Conservation (phyloP, 1,140 invertebrate genomes). For the Lasioglossum baleicum region DNA sequence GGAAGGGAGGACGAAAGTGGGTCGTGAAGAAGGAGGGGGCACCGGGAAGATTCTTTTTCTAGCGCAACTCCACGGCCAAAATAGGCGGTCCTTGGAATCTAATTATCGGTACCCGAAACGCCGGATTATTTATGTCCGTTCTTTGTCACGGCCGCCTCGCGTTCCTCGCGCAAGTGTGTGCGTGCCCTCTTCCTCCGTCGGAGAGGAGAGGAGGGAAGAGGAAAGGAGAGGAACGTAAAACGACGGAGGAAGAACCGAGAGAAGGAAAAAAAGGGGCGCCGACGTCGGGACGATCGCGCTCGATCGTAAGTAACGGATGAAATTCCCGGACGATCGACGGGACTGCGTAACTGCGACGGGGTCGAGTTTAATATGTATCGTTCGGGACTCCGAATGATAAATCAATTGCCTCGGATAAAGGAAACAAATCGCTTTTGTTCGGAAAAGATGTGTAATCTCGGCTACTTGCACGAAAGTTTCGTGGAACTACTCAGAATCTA, state of each 20-base stretch:
- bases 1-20: constrained; percentile 43
- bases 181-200: constrained; percentile 11
- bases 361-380: too few species aligned
- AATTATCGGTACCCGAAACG: constrained; percentile 64
- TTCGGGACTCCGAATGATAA: too few species aligned
- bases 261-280: constrained; percentile 17
- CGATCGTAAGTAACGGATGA: constrained; percentile 35
- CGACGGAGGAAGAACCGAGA: background rate
- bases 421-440: too few species aligned
- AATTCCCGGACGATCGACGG: constrained; percentile 31
- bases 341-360: background rate
- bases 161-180: constrained; percentile 26
- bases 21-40: constrained; percentile 30
- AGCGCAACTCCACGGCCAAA: constrained; percentile 62
- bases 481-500: too few species aligned
- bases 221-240: background rate
- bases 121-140: constrained; percentile 59
- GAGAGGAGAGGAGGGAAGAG: background rate
- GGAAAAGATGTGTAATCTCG: too few species aligned
- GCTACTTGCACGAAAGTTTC: too few species aligned
- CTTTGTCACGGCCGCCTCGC: constrained; percentile 51
- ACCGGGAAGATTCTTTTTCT: constrained; percentile 53
- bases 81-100: constrained; percentile 67
- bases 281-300: constrained; percentile 24
- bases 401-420: too few species aligned